Percentiles rank a stretch among this genome's conserved stretches.
Evolutionary conservation across 2,888 invertebrate genomes (phyloP).

Genomic region (Lymantria monacha): DNA sequence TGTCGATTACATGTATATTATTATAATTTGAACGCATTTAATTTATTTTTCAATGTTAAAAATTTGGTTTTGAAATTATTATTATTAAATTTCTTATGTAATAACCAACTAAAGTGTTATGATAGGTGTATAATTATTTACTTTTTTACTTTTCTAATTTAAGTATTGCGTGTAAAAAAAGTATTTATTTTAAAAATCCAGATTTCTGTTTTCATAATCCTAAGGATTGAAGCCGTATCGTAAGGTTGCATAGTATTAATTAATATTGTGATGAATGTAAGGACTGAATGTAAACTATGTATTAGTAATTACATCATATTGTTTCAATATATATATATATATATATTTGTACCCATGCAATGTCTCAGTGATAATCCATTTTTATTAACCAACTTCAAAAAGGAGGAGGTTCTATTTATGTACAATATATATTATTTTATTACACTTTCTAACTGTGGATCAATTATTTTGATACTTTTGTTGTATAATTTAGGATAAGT

Average conservation of each 20-base stretch:
- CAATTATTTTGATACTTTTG: constrained; percentile 64
- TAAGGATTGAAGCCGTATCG: constrained; percentile 48
- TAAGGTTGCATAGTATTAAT: constrained; percentile 47
- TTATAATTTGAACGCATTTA: constrained; percentile 26
- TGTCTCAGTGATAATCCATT: constrained; percentile 42
- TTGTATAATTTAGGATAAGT: constrained; percentile 64
- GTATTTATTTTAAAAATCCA: constrained; percentile 25
- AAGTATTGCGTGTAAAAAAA: neutral
- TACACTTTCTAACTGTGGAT: constrained; percentile 58
- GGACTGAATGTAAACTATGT: constrained; percentile 63
- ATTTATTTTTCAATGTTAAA: constrained; percentile 14
- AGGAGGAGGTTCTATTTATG: no score
- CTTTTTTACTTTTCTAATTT: constrained; percentile 15
- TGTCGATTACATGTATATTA: constrained; percentile 6
- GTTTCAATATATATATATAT: constrained; percentile 37
- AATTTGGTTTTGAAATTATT: constrained; percentile 6
- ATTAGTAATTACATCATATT: constrained; percentile 23
- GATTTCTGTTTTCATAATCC: constrained; percentile 41
- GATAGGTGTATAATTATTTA: constrained; percentile 7
- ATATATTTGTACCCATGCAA: constrained; percentile 59
- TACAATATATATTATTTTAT: constrained; percentile 52
- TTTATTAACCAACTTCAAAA: no score
- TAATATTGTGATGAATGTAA: constrained; percentile 63
- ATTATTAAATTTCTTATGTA: constrained; percentile 13
- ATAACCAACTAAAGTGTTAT: constrained; percentile 18